Percentiles rank a stretch among this genome's conserved stretches.
Conservation (phyloP, 2,888 invertebrate species). For the Lepidochrysops patricia region DNA sequence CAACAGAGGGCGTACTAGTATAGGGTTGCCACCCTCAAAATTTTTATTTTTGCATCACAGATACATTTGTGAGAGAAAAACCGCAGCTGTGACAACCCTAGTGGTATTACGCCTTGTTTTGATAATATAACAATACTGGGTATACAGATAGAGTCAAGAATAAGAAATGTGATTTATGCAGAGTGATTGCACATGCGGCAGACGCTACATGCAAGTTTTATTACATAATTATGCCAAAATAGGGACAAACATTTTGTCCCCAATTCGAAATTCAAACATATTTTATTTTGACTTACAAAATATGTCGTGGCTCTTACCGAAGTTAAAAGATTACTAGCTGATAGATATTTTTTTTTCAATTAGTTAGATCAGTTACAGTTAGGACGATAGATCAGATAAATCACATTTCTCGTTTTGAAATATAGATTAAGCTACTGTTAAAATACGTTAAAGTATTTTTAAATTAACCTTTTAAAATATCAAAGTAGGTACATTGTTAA, state of each 20-base stretch:
- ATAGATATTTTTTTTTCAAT: too few species aligned
- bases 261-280: too few species aligned
- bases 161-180: not conserved
- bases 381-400: too few species aligned
- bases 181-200: not conserved
- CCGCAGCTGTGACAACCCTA: not conserved
- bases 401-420: too few species aligned
- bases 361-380: too few species aligned
- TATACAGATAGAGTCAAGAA: constrained; percentile 19
- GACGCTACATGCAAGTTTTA: not conserved
- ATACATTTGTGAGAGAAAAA: not conserved
- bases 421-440: too few species aligned
- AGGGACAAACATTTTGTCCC: not conserved
- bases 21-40: constrained; percentile 15
- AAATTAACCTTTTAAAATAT: too few species aligned
- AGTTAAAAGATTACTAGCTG: too few species aligned
- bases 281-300: too few species aligned
- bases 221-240: not conserved
- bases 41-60: constrained; percentile 28
- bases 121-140: constrained; percentile 5
- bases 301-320: too few species aligned
- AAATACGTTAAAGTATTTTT: too few species aligned
- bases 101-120: constrained; percentile 7
- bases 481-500: too few species aligned
- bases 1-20: constrained; percentile 39